Conservation (phyloP, 2,797 vertebrate genomes). For the Tenualosa thibaudeaui region DNA sequence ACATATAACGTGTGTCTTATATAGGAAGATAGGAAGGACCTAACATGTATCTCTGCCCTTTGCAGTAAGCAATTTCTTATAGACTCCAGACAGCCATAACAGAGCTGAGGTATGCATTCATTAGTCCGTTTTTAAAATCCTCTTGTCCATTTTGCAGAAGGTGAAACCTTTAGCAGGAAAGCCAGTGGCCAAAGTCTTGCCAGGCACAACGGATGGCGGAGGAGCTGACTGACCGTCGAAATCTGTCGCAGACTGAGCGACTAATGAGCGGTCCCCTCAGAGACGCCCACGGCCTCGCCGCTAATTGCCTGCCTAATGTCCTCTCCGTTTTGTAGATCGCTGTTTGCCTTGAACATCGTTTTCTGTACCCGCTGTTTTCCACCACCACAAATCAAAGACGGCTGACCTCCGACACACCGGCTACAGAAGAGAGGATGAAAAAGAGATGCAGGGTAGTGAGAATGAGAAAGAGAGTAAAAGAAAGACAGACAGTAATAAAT, state of each 20-base stretch:
- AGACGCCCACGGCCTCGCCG: slow-evolving; percentile 61
- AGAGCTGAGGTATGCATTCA: not conserved
- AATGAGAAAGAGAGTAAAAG: slow-evolving; percentile 22
- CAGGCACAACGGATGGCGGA: not conserved
- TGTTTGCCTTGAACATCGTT: slow-evolving; percentile 46
- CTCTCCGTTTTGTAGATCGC: slow-evolving; percentile 60
- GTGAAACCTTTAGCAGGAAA: slow-evolving; percentile 26
- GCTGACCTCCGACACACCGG: slow-evolving; percentile 41
- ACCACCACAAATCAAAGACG: slow-evolving; percentile 56
- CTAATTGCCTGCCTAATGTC: slow-evolving; percentile 66
- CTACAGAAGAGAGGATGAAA: slow-evolving; percentile 32
- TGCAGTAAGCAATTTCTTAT: not conserved
- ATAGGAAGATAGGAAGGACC: too few relatives aligned
- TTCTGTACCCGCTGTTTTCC: slow-evolving; percentile 50
- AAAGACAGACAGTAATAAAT: slow-evolving; percentile 32
- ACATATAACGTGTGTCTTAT: too few relatives aligned
- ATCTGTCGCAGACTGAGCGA: slow-evolving; percentile 56
- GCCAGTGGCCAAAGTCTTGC: not conserved
- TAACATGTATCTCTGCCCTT: too few relatives aligned
- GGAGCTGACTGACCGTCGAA: slow-evolving; percentile 18
- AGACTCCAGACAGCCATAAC: not conserved
- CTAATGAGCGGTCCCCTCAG: slow-evolving; percentile 62
- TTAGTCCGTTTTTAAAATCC: not conserved
- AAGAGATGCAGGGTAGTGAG: slow-evolving; percentile 19
- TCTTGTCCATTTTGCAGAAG: slow-evolving; percentile 43